These are phyloP conservation scores for Danio tinwini DNA, from an alignment of 2,797 vertebrate genomes.

Conservation along the genomic window DNA sequence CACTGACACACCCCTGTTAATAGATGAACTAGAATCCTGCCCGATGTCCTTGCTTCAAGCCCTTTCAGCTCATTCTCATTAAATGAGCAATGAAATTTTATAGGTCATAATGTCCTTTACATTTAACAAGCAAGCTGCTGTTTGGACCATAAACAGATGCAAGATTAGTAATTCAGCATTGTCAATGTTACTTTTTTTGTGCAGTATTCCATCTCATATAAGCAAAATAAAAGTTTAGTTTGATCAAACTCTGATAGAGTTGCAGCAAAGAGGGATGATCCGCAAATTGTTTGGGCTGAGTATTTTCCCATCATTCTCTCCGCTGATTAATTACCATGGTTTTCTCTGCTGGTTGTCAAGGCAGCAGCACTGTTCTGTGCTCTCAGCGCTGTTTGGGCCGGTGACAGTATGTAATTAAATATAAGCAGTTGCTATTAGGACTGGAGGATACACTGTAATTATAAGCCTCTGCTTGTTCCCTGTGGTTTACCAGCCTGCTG, in stretches of 20 bases:
- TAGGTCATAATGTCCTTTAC: not conserved
- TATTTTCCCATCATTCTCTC: slow-evolving; percentile 33
- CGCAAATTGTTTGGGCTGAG: slow-evolving; percentile 49
- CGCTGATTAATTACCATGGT: slow-evolving; percentile 58
- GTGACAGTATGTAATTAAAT: slow-evolving; percentile 63
- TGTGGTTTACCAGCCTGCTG: slow-evolving; percentile 23
- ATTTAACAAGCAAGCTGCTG: not conserved
- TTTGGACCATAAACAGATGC: not conserved
- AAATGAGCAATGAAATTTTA: not conserved
- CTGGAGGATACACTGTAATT: slow-evolving; percentile 51
- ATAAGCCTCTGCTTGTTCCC: slow-evolving; percentile 46
- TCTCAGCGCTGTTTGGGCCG: slow-evolving; percentile 25
- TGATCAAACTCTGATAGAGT: slow-evolving; percentile 25
- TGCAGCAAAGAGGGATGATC: slow-evolving; percentile 18
- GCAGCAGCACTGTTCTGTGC: slow-evolving; percentile 46
- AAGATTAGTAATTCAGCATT: not conserved
- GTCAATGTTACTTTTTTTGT: not conserved
- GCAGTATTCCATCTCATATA: not conserved
- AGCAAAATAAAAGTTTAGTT: not conserved
- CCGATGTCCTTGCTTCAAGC: not conserved
- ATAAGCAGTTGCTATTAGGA: slow-evolving; percentile 56
- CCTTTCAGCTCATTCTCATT: not conserved
- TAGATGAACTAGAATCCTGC: not conserved
- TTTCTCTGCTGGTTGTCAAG: slow-evolving; percentile 59
- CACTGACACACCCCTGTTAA: not conserved